phyloP scores from a whole-genome alignment of 2,888 invertebrate genomes.

The Caenorhabditis sulstoni region DNA sequence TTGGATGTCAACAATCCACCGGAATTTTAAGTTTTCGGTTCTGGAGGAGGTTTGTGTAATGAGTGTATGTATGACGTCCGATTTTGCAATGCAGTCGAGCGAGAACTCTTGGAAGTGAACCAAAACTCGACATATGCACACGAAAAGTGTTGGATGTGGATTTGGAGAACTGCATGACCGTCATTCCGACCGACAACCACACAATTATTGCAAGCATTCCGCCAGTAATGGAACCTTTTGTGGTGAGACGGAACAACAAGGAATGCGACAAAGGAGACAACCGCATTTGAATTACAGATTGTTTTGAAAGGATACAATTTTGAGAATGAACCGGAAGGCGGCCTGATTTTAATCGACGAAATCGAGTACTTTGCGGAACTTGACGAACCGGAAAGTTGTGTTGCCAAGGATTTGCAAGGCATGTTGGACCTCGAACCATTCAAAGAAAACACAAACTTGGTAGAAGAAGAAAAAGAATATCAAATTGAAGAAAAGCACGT shows the following conservation, averaged over 20 bases:
- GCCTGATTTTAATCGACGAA: constrained; percentile 68
- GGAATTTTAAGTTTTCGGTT: constrained; percentile 70
- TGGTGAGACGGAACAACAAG: constrained; percentile 47
- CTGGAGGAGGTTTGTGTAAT: constrained; percentile 68
- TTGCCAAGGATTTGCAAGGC: constrained; percentile 52
- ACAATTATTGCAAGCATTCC: constrained; percentile 71
- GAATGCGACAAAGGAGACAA: not conserved
- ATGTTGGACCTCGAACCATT: constrained; percentile 52
- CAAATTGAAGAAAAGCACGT: constrained; percentile 28
- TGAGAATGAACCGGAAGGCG: constrained; percentile 73
- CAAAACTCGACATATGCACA: constrained; percentile 71
- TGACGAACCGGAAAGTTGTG: constrained; percentile 70
- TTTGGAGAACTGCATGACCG: constrained; percentile 70
- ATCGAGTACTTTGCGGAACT: constrained; percentile 72
- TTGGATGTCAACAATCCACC: constrained; percentile 71
- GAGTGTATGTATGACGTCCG: no score
- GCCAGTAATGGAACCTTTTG: constrained; percentile 70
- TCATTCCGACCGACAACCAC: constrained; percentile 67
- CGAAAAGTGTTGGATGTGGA: constrained; percentile 61
- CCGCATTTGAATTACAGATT: constrained; percentile 56
- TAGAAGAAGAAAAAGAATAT: constrained; percentile 5
- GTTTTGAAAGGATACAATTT: constrained; percentile 71
- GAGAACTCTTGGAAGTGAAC: constrained; percentile 64
- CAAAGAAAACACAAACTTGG: not conserved
- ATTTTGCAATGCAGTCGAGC: constrained; percentile 46